These are phyloP conservation scores for Ichneumoninae sp. DNA, from an alignment of 2,888 invertebrate species.

Conservation along the genomic window DNA sequence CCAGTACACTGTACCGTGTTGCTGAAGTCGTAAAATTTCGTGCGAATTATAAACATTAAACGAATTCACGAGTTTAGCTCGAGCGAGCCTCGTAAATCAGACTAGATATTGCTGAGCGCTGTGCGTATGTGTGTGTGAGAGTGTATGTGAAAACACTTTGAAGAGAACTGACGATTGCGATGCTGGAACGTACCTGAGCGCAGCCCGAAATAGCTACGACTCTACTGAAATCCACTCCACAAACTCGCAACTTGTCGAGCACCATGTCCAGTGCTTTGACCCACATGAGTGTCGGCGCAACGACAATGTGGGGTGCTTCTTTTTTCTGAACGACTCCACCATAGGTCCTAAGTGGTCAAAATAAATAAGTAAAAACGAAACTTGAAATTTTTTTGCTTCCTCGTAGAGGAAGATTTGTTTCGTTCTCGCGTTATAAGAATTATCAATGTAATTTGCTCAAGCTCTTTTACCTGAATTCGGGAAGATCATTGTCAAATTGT, in stretches of 20 bases:
- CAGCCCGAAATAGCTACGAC: conserved; percentile 95
- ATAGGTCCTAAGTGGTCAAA: conserved; percentile 85
- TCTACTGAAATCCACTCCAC: conserved; percentile 92
- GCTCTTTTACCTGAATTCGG: conserved; percentile 92
- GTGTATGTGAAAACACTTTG: neutral
- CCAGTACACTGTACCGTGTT: conserved; percentile 99
- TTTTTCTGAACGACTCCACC: conserved; percentile 87
- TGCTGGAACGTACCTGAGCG: conserved; percentile 89
- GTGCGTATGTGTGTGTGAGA: neutral
- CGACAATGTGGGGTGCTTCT: conserved; percentile 86
- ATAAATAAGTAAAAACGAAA: neutral
- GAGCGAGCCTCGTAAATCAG: neutral
- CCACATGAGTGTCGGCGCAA: conserved; percentile 96
- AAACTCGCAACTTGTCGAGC: conserved; percentile 92
- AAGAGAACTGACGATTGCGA: neutral
- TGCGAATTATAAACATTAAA: conserved; percentile 34
- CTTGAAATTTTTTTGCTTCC: neutral
- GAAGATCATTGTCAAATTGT: conserved; percentile 95
- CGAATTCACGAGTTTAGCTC: neutral
- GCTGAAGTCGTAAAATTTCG: conserved; percentile 86
- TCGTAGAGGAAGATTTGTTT: neutral
- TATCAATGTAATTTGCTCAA: neutral
- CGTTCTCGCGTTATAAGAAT: neutral
- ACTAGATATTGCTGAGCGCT: neutral
- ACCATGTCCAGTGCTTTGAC: conserved; percentile 97